phyloP scores from a whole-genome alignment of 2,888 invertebrate genomes.

The Noctua comes region DNA sequence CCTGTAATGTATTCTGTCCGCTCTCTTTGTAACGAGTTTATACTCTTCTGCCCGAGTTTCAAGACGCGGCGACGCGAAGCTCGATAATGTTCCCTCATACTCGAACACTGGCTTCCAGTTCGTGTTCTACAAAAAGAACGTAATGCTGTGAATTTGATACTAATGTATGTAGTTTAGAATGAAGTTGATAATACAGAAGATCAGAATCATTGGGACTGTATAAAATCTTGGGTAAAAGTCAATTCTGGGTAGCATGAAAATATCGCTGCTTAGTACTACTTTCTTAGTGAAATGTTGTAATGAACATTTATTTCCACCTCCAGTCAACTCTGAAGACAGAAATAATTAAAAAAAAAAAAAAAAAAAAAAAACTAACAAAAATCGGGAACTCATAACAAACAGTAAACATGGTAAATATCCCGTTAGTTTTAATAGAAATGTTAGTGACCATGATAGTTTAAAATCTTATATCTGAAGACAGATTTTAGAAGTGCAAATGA shows the following conservation, averaged over 20 bases:
- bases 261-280: neutral
- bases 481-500: slow-evolving; percentile 4
- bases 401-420: too few species aligned
- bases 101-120: neutral
- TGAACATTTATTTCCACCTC: neutral
- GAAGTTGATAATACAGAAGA: neutral
- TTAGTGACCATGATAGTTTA: too few species aligned
- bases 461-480: neutral
- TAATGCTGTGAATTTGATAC: neutral
- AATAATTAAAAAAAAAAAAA: too few species aligned
- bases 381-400: too few species aligned
- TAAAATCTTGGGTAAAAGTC: neutral
- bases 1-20: slow-evolving; percentile 36
- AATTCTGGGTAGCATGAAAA: neutral
- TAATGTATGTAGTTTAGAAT: neutral
- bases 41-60: slow-evolving; percentile 8
- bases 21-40: slow-evolving; percentile 30
- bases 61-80: neutral
- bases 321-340: neutral
- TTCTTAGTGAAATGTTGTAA: neutral
- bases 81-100: slow-evolving; percentile 18
- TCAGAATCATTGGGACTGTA: neutral
- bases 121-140: neutral
- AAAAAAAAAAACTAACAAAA: too few species aligned
- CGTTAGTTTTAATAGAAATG: too few species aligned